Conservation (phyloP, 1,140 invertebrate genomes). For the Neodiprion virginianus region DNA sequence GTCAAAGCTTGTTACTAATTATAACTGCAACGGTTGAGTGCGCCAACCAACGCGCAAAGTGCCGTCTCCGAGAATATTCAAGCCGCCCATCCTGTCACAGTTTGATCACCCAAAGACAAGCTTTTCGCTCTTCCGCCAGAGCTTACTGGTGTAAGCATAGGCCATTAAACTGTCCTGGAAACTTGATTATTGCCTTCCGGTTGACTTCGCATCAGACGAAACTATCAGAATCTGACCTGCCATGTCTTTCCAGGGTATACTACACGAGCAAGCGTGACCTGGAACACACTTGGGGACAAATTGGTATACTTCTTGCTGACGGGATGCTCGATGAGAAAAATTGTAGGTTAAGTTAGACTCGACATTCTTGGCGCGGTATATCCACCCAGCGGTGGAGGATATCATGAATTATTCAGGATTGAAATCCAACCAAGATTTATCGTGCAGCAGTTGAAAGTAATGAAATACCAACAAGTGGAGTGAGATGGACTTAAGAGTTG, state of each 20-base stretch:
- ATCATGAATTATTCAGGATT: constrained; percentile 3
- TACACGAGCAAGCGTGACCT: too few relatives aligned
- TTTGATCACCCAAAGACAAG: too few relatives aligned
- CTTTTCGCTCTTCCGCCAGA: too few relatives aligned
- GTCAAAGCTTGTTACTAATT: constrained; percentile 54
- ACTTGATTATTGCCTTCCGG: too few relatives aligned
- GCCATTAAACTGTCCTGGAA: too few relatives aligned
- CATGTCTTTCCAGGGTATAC: not conserved
- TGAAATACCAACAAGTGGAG: constrained; percentile 5
- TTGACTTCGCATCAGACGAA: too few relatives aligned
- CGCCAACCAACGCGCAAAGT: constrained; percentile 21
- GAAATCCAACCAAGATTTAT: constrained; percentile 1
- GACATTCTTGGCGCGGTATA: constrained; percentile 1
- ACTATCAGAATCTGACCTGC: too few relatives aligned
- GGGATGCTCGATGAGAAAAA: not conserved
- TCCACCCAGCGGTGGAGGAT: not conserved
- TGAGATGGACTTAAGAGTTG: not conserved
- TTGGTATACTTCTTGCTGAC: not conserved
- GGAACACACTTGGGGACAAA: not conserved
- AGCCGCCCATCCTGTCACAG: too few relatives aligned
- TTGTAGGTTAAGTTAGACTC: not conserved
- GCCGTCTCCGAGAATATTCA: too few relatives aligned
- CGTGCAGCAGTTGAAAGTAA: not conserved
- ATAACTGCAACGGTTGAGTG: constrained; percentile 43
- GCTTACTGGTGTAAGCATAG: too few relatives aligned